These are phyloP conservation scores for Axea sp. DNA, from an alignment of 2,888 invertebrate species.

Conservation along the genomic window DNA sequence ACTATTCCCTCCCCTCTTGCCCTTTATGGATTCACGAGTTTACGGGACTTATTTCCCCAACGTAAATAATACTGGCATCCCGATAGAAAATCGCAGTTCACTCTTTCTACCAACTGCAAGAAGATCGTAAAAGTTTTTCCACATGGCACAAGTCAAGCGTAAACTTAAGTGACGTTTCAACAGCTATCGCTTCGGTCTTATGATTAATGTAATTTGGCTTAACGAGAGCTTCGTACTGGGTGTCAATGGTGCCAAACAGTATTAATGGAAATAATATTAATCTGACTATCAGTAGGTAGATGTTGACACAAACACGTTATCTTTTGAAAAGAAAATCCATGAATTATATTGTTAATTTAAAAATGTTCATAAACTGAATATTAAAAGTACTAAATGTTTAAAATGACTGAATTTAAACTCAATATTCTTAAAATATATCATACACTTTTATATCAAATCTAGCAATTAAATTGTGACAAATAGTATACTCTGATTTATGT, in stretches of 20 bases:
- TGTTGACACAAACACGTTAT: no score
- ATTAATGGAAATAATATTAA: conserved; percentile 55
- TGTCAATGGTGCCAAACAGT: conserved; percentile 12
- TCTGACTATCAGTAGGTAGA: conserved; percentile 21
- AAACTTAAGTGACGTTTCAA: conserved; percentile 64
- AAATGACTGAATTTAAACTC: no score
- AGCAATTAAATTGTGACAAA: no score
- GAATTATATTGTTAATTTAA: no score
- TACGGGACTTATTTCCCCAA: conserved; percentile 71
- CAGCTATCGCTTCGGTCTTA: conserved; percentile 45
- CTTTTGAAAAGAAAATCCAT: no score
- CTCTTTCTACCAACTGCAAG: conserved; percentile 67
- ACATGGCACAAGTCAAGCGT: conserved; percentile 65
- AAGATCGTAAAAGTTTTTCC: conserved; percentile 68
- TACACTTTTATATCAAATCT: no score
- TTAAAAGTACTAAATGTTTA: no score
- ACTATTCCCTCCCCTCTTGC: conserved; percentile 18
- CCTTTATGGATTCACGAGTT: conserved; percentile 64
- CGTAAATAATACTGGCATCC: conserved; percentile 71
- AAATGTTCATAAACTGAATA: no score
- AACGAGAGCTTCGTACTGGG: conserved; percentile 25
- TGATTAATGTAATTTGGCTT: conserved; percentile 52
- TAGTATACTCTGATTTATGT: no score
- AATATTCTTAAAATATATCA: no score
- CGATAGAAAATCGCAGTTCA: conserved; percentile 68